Evolutionary conservation across 1,140 invertebrate genomes (phyloP).

Genomic region (Sarcophaga peregrina): DNA sequence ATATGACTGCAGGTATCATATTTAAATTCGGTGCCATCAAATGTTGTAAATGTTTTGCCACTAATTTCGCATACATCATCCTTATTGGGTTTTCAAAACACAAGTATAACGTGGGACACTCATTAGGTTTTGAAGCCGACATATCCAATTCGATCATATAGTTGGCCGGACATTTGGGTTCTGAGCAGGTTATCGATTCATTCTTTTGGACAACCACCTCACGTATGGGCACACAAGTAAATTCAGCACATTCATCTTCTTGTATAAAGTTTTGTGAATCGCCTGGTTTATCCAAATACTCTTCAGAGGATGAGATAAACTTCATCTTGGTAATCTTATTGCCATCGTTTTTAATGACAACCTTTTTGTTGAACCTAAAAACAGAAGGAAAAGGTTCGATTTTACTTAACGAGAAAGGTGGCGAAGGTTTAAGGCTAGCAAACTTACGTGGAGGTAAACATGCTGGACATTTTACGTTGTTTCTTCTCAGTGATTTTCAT

Average conservation of each 20-base stretch:
- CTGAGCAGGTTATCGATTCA: slow-evolving; percentile 67
- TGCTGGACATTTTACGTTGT: slow-evolving; percentile 61
- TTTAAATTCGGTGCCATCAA: slow-evolving; percentile 80
- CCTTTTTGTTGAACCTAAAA: slow-evolving; percentile 53
- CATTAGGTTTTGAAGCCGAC: slow-evolving; percentile 57
- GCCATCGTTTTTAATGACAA: slow-evolving; percentile 56
- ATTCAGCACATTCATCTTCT: slow-evolving; percentile 62
- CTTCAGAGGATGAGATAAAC: slow-evolving; percentile 55
- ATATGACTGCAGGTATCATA: slow-evolving; percentile 85
- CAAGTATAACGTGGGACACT: slow-evolving; percentile 71
- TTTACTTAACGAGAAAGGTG: not conserved
- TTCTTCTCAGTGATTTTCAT: slow-evolving; percentile 63
- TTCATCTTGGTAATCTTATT: slow-evolving; percentile 60
- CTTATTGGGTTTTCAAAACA: slow-evolving; percentile 70
- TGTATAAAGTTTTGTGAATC: slow-evolving; percentile 49
- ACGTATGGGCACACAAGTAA: slow-evolving; percentile 62
- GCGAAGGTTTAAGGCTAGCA: not conserved
- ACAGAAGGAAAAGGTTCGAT: not conserved
- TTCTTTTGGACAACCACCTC: slow-evolving; percentile 54
- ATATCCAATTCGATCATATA: slow-evolving; percentile 68
- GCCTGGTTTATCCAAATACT: slow-evolving; percentile 57
- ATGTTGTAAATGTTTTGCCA: slow-evolving; percentile 80
- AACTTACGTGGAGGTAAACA: slow-evolving; percentile 54
- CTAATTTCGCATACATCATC: slow-evolving; percentile 79
- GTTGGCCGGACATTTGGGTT: slow-evolving; percentile 70